phyloP scores from a whole-genome alignment of 2,797 vertebrate species.

The Gymnodraco acuticeps region DNA sequence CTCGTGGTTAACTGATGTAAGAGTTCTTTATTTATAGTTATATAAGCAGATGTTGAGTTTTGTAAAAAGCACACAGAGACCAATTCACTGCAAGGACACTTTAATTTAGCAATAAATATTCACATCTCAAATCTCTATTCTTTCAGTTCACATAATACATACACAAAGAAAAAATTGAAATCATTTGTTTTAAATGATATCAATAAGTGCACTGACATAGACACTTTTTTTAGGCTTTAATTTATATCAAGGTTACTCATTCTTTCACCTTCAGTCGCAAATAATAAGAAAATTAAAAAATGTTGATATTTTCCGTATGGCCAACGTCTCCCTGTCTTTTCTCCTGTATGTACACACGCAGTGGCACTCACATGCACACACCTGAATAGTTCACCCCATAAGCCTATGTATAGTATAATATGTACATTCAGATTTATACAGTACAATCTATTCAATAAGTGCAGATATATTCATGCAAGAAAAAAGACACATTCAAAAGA shows the following conservation, averaged over 20 bases:
- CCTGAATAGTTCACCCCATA: constrained; percentile 83
- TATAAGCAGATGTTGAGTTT: background rate
- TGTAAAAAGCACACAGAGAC: constrained; percentile 51
- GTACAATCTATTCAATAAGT: constrained; percentile 87
- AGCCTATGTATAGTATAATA: constrained; percentile 85
- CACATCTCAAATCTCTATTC: constrained; percentile 87
- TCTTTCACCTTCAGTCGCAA: constrained; percentile 79
- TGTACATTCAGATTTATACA: constrained; percentile 91
- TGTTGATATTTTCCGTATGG: constrained; percentile 71
- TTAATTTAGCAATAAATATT: constrained; percentile 91
- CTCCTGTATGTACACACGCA: constrained; percentile 73
- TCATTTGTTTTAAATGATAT: constrained; percentile 84
- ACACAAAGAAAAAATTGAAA: constrained; percentile 82
- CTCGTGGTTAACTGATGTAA: background rate
- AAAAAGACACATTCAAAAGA: constrained; percentile 75
- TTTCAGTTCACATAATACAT: constrained; percentile 83
- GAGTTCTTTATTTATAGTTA: background rate
- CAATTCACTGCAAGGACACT: constrained; percentile 87
- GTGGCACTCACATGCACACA: constrained; percentile 82
- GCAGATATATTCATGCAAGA: constrained; percentile 88
- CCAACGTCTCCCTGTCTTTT: constrained; percentile 62
- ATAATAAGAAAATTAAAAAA: constrained; percentile 76
- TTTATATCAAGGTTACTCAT: constrained; percentile 71
- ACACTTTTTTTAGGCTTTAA: constrained; percentile 77
- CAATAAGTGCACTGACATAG: constrained; percentile 81